A percentile compares a stretch with the other conserved stretches of the same genome.
These are phyloP conservation scores for Iselma pallidipennis DNA, from an alignment of 2,888 invertebrate species.

Conservation along the genomic window DNA sequence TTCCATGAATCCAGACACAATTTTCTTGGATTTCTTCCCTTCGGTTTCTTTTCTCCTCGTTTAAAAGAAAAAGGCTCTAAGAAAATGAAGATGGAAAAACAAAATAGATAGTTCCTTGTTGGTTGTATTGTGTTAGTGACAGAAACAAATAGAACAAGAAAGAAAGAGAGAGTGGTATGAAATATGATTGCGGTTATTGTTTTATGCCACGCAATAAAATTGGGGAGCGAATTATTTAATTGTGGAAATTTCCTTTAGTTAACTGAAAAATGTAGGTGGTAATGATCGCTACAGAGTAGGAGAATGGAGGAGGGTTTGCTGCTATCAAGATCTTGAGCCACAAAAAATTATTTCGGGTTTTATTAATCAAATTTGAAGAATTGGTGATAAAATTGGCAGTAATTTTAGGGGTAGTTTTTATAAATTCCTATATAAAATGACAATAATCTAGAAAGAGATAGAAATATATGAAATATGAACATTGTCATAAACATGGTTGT, in stretches of 20 bases:
- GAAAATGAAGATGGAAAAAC: no score
- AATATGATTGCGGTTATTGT: neutral
- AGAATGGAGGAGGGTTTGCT: neutral
- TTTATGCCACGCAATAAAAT: slow-evolving; percentile 3
- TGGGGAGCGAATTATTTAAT: neutral
- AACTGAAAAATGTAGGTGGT: neutral
- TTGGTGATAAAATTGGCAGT: neutral
- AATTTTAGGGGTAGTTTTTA: no score
- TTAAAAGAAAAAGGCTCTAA: no score
- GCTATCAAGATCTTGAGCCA: no score
- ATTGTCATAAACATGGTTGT: neutral
- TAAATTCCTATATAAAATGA: no score
- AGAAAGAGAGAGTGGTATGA: neutral
- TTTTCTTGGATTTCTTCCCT: no score
- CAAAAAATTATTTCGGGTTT: no score
- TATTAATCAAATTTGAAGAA: neutral
- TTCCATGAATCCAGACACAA: no score
- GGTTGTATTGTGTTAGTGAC: no score
- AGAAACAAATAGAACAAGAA: no score
- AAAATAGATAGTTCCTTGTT: no score
- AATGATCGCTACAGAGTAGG: neutral
- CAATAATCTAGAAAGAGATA: neutral
- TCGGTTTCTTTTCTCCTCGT: no score
- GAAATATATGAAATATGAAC: neutral
- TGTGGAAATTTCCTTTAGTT: neutral